Evolutionary conservation across 1,140 invertebrate genomes (phyloP).

Genomic region (Drosophila mojavensis): DNA sequence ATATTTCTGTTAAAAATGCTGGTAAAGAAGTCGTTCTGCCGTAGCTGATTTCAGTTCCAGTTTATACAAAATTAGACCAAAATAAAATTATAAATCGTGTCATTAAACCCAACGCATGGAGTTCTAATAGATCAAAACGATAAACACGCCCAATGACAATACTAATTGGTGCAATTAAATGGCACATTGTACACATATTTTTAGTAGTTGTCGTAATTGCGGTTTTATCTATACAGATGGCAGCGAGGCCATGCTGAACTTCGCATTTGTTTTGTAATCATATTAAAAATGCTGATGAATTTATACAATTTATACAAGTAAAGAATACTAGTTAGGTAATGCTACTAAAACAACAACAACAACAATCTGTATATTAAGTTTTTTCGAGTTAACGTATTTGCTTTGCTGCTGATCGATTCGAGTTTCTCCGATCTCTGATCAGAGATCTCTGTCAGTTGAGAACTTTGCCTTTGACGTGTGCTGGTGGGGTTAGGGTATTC

Average conservation of each 20-base stretch:
- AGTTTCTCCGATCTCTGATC: too few species aligned
- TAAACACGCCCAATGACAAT: constrained; percentile 13
- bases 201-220: not conserved
- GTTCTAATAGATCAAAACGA: constrained; percentile 29
- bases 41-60: too few species aligned
- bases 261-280: too few species aligned
- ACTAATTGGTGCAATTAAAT: constrained; percentile 27
- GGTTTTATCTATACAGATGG: not conserved
- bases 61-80: too few species aligned
- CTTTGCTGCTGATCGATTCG: too few species aligned
- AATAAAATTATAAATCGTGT: not conserved
- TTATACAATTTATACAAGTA: too few species aligned
- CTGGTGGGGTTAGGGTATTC: constrained; percentile 24
- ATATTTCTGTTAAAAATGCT: too few species aligned
- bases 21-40: too few species aligned
- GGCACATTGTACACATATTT: not conserved
- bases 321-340: not conserved
- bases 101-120: constrained; percentile 11
- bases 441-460: too few species aligned
- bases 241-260: not conserved
- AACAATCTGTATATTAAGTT: too few species aligned
- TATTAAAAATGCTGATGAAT: too few species aligned
- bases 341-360: constrained; percentile 7
- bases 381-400: too few species aligned
- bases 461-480: not conserved